phyloP scores from a whole-genome alignment of 2,113 vertebrate species.

The Uria aalge region DNA sequence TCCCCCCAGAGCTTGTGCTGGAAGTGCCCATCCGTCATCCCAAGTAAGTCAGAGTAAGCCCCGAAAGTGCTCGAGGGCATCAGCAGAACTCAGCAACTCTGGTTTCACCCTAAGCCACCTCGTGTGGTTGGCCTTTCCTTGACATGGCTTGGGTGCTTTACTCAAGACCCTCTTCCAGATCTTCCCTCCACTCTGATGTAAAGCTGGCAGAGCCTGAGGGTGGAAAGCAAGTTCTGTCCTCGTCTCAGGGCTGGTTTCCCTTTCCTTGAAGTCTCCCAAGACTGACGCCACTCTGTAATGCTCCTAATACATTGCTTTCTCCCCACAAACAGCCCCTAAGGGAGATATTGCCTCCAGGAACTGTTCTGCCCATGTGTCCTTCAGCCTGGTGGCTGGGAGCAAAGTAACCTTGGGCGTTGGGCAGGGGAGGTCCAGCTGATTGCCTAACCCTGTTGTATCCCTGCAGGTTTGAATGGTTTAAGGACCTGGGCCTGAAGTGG shows the following conservation, averaged over 20 bases:
- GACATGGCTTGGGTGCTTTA: neutral
- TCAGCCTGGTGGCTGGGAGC: neutral
- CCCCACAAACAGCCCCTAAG: neutral
- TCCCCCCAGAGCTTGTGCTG: constrained; percentile 90
- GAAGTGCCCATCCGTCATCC: constrained; percentile 95
- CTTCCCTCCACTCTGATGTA: neutral
- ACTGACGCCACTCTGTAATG: fast-evolving
- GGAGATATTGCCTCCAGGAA: neutral
- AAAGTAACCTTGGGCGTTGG: fast-evolving
- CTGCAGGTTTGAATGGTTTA: constrained; percentile 91
- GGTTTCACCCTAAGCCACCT: neutral
- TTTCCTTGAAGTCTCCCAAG: neutral
- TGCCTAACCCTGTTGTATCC: neutral
- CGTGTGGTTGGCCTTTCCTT: neutral
- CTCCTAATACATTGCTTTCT: neutral
- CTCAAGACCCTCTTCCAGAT: neutral
- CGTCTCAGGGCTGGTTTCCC: neutral
- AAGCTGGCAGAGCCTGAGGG: neutral
- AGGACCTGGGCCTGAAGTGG: constrained; percentile 93
- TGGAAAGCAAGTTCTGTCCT: neutral
- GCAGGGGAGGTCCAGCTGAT: neutral
- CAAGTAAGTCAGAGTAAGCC: constrained; percentile 81
- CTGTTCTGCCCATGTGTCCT: neutral
- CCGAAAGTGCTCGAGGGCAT: fast-evolving
- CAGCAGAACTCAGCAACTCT: neutral